Base-by-base conservation (phyloP, 1,140 invertebrate genomes). In the Pseudomyrmex dendroicus region DNA sequence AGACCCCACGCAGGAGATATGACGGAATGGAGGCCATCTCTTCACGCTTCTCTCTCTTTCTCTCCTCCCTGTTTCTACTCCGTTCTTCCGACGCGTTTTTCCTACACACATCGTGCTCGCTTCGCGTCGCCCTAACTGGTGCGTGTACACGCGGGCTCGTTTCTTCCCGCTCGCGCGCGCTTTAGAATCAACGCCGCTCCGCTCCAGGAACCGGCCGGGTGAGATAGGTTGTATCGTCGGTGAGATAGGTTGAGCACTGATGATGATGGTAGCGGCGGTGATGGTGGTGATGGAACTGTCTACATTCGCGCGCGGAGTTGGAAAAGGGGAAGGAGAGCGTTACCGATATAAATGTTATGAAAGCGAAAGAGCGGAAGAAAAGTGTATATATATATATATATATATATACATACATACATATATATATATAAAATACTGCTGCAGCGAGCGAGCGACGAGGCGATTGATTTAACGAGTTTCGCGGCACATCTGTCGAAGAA, bases 181-280 rank as follows among this genome's bases (percentile, higher is more conserved):
- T 93, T 35, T 88, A 90, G 90, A 91, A 90, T 92, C 89, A 87
- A 87, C 90, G 89, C 86, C 89, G 85, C 88, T 88, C 84, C 90
- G 91, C 91, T 91, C 83, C 87, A 84, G 86, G 87, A 90, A 88
- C 85, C 89, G 91, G 90, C 86, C 89, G 90, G 86, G 86, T 78
- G 74, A 88, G 86, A 85, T 86, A 87, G 88, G 62, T 83, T 56
- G 68, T 87, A 90, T 92, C 91, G 90, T 92, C 92, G 86, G 86
- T 78, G 74, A 88, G 86, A 85, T 86, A 87, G 88, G 62, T 83
- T 56, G 68, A 72, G 56, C 48, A 56, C 66, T 52, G 80, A 46
- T 72, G 57, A 89, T 89, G 86, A 85, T 84, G 86, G 83, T 57
- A 76, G 72, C 73, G 86, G 10, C n/a, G 52, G 52, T 13, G 8